phyloP scores from a whole-genome alignment of 2,113 vertebrate species.

The Aleadryas rufinucha region DNA sequence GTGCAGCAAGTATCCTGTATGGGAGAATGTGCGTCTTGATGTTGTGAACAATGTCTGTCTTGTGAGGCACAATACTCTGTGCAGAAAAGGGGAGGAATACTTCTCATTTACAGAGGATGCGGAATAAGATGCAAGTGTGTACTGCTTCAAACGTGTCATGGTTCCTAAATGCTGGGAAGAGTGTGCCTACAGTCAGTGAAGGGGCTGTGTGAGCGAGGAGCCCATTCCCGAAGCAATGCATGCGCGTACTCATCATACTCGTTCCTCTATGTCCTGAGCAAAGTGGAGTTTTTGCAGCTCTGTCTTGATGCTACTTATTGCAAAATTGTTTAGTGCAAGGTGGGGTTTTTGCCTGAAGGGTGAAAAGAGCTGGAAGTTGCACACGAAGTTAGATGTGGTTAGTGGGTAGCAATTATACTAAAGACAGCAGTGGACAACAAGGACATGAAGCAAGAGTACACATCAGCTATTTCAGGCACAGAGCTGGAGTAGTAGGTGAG shows the following conservation, averaged over 20 bases:
- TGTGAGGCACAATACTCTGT: background rate
- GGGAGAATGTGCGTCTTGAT: background rate
- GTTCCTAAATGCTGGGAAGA: background rate
- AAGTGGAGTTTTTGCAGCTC: background rate
- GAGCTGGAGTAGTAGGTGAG: background rate
- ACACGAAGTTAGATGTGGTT: background rate
- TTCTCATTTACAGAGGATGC: background rate
- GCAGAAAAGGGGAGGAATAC: background rate
- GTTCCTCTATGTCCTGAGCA: background rate
- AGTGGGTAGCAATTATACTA: background rate
- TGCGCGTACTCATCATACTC: fast-evolving
- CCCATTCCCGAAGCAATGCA: background rate
- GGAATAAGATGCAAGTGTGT: background rate
- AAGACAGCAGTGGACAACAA: background rate
- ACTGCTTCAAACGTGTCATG: background rate
- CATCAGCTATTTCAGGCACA: background rate
- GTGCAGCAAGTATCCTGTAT: background rate
- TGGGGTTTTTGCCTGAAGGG: background rate
- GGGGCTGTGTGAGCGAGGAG: background rate
- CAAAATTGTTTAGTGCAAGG: background rate
- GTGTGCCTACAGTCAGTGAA: background rate
- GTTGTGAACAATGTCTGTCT: background rate
- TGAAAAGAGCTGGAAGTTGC: background rate
- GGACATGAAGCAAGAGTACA: fast-evolving
- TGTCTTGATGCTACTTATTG: background rate